Percentiles rank a stretch among this genome's conserved stretches.
These are phyloP conservation scores for Sphenopsis melanotis DNA, from an alignment of 2,797 vertebrate species.

Conservation along the genomic window DNA sequence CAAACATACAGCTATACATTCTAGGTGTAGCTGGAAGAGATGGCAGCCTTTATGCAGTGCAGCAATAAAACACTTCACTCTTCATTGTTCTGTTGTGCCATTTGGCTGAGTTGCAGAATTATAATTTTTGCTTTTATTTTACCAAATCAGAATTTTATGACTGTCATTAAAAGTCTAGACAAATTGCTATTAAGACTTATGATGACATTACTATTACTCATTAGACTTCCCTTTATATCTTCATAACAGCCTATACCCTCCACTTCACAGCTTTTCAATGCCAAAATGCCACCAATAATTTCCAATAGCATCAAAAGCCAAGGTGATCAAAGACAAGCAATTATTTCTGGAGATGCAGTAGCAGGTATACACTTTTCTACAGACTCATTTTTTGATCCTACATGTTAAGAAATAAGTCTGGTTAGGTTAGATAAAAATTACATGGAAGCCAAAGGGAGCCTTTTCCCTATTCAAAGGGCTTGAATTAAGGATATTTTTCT, in stretches of 20 bases:
- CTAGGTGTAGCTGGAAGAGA: not conserved
- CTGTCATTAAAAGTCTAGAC: not conserved
- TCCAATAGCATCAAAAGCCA: not conserved
- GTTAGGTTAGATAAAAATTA: not conserved
- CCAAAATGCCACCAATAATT: not conserved
- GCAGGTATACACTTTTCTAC: not conserved
- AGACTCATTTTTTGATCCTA: not conserved
- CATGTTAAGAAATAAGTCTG: not conserved
- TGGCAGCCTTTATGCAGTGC: not conserved
- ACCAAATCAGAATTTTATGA: not conserved
- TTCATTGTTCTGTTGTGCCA: not conserved
- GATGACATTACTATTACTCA: not conserved
- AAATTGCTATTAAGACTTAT: not conserved
- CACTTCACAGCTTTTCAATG: not conserved
- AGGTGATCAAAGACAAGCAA: not conserved
- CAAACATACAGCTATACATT: too few relatives aligned
- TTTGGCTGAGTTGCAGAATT: not conserved
- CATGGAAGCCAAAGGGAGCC: not conserved
- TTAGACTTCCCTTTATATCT: not conserved
- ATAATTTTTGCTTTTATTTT: not conserved
- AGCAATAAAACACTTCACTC: not conserved
- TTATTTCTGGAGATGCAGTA: not conserved
- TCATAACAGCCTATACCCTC: not conserved
- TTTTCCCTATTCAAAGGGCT: not conserved
- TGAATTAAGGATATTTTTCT: not conserved